Conservation (phyloP, 2,888 invertebrate species). For the Tetanocera ferruginea region DNA sequence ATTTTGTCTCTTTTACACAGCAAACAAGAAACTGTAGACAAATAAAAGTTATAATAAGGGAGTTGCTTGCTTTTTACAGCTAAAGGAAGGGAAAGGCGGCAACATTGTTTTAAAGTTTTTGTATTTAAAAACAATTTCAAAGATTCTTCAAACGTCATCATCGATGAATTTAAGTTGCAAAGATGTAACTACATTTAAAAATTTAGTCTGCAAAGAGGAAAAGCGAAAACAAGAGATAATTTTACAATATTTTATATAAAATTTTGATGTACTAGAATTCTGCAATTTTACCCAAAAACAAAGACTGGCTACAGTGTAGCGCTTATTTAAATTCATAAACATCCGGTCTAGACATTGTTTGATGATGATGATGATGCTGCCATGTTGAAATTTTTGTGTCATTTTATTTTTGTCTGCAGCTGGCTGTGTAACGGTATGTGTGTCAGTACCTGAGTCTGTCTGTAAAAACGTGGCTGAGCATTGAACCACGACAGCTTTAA, state of each 20-base stretch:
- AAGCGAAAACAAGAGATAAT: not conserved
- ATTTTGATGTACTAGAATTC: no score
- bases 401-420: constrained; percentile 22
- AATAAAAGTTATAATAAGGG: not conserved
- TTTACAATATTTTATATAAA: not conserved
- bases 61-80: not conserved
- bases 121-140: no score
- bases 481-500: not conserved
- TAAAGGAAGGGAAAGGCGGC: no score
- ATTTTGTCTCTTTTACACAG: constrained; percentile 5
- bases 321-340: constrained; percentile 40
- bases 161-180: not conserved
- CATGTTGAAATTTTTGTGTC: constrained; percentile 23
- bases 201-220: not conserved
- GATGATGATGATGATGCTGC: not conserved
- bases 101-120: no score
- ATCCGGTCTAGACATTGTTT: constrained; percentile 45
- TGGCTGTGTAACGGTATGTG: not conserved
- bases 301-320: constrained; percentile 13
- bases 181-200: not conserved
- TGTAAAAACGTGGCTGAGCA: not conserved
- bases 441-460: no score
- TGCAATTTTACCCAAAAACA: not conserved
- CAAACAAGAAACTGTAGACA: not conserved
- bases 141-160: no score